Evolutionary conservation across 2,888 invertebrate species (phyloP).

Genomic region (Leptopilina syphax): DNA sequence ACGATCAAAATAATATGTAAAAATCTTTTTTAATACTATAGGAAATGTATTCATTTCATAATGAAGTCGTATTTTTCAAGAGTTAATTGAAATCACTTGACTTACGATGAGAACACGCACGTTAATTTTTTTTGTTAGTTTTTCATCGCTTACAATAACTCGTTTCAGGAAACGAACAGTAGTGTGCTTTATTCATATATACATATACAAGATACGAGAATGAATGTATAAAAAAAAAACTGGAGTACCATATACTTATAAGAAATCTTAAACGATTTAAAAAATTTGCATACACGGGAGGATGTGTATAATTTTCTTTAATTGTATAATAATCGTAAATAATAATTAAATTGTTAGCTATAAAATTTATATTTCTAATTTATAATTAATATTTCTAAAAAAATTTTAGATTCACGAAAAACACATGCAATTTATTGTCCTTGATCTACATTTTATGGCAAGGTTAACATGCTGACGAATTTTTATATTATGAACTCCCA

Average conservation of each 20-base stretch:
- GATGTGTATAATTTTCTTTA: background rate
- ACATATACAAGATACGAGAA: background rate
- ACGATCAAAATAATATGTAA: background rate
- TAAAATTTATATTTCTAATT: no score
- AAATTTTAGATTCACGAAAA: constrained; percentile 5
- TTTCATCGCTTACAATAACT: constrained; percentile 29
- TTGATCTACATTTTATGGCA: constrained; percentile 29
- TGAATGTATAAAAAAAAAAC: constrained; percentile 24
- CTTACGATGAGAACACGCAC: background rate
- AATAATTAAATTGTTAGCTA: background rate
- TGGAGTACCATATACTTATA: constrained; percentile 19
- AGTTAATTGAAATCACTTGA: constrained; percentile 14
- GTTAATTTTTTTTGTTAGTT: constrained; percentile 8
- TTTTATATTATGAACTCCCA: constrained; percentile 5
- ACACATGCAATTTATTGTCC: background rate
- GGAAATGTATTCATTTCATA: background rate
- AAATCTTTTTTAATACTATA: background rate
- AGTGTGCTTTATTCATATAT: constrained; percentile 26
- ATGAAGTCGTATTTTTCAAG: background rate
- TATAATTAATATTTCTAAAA: no score
- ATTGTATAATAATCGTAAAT: background rate
- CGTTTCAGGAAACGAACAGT: constrained; percentile 34
- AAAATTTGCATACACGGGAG: background rate
- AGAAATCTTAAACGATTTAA: background rate
- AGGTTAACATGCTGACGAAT: constrained; percentile 11